These are phyloP conservation scores for Azemiops feae DNA, from an alignment of 2,113 vertebrate species.

Conservation along the genomic window DNA sequence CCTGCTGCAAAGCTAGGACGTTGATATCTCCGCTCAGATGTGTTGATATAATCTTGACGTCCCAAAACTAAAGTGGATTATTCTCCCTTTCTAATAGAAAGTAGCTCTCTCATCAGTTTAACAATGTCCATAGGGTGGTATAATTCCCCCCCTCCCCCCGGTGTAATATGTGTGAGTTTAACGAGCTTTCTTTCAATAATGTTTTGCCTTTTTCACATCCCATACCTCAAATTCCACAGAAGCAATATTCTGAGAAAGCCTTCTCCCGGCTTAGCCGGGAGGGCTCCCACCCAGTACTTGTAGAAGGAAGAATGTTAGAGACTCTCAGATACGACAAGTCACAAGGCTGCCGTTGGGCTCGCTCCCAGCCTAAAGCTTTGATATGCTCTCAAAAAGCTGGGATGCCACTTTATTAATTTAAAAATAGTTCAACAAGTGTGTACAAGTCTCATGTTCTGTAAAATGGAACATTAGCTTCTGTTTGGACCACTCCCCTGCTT, in stretches of 20 bases:
- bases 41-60: slow-evolving; percentile 27
- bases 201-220: neutral
- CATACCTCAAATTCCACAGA: neutral
- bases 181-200: neutral
- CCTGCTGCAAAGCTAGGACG: neutral
- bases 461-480: slow-evolving; percentile 58
- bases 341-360: slow-evolving; percentile 18
- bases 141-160: neutral
- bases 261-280: neutral
- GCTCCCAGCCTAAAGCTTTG: neutral
- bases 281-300: neutral
- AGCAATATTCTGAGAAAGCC: neutral
- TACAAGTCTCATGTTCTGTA: slow-evolving; percentile 62
- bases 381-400: slow-evolving; percentile 53
- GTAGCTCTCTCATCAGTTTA: neutral
- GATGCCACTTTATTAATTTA: slow-evolving; percentile 58
- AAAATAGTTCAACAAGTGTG: slow-evolving; percentile 59
- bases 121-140: neutral
- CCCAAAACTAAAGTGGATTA: slow-evolving; percentile 23
- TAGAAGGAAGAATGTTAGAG: rapidly evolving
- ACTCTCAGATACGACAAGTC: neutral
- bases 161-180: neutral
- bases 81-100: slow-evolving; percentile 44
- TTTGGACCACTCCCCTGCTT: neutral
- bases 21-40: slow-evolving; percentile 51